Evolutionary conservation across 2,113 vertebrate species (phyloP).

Genomic region (Xerus inauris): DNA sequence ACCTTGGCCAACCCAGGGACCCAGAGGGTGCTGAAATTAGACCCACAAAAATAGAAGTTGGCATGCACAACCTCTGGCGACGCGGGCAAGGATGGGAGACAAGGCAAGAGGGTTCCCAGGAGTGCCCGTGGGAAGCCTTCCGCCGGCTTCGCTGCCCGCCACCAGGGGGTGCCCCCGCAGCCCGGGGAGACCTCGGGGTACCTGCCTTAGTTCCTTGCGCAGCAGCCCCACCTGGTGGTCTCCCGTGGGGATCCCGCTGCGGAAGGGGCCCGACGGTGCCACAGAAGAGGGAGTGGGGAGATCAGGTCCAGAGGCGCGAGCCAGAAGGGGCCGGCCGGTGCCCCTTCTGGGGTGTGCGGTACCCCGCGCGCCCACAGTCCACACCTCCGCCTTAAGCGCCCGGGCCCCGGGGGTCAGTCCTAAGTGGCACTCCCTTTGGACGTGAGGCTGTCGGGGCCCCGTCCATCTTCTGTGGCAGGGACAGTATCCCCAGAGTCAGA

Average conservation of each 20-base stretch:
- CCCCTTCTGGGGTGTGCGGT: background rate
- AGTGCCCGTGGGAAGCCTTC: background rate
- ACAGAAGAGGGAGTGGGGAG: background rate
- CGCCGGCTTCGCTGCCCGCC: conserved; percentile 5
- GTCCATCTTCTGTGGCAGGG: background rate
- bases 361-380: background rate
- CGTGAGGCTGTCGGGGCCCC: background rate
- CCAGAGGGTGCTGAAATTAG: background rate
- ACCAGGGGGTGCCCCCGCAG: conserved; percentile 70
- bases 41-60: background rate
- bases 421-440: conserved; percentile 31
- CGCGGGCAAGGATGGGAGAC: background rate
- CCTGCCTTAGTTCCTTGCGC: background rate
- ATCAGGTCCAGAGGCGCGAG: background rate
- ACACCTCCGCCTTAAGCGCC: background rate
- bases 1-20: background rate
- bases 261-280: background rate
- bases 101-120: background rate
- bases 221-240: background rate
- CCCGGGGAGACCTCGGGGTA: conserved; percentile 52
- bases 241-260: background rate
- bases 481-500: background rate
- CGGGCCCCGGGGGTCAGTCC: background rate
- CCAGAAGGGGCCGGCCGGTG: background rate
- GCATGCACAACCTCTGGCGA: background rate